A percentile compares a stretch with the other conserved stretches of the same genome.
These are phyloP conservation scores for Melopsittacus undulatus DNA, from an alignment of 2,797 vertebrate genomes.

Conservation along the genomic window DNA sequence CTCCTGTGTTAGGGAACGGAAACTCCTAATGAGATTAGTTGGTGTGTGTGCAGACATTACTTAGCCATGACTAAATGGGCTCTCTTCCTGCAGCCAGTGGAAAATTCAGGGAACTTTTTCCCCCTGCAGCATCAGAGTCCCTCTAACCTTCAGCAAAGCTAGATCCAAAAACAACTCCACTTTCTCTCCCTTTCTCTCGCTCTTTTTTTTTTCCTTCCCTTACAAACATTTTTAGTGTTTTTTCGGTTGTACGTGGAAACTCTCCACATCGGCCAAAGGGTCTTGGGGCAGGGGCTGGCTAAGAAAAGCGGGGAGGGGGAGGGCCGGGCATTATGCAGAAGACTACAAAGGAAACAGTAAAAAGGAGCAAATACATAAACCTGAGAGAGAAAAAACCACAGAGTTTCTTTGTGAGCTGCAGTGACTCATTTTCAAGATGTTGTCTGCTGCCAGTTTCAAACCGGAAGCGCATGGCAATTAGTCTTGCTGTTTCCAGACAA, in stretches of 20 bases:
- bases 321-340: conserved; percentile 58
- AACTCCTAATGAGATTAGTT: conserved; percentile 98
- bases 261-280: conserved; percentile 12
- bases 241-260: background rate
- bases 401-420: conserved; percentile 94
- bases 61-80: conserved; percentile 94
- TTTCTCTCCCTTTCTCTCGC: conserved; percentile 51
- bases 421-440: conserved; percentile 99
- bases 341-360: conserved; percentile 83
- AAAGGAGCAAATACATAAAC: conserved; percentile 81
- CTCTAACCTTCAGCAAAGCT: conserved; percentile 81
- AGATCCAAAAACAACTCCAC: conserved; percentile 81
- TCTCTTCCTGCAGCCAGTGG: conserved; percentile 93
- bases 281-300: conserved; percentile 17
- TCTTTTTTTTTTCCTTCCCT: background rate
- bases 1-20: conserved; percentile 91
- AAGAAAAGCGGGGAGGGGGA: background rate
- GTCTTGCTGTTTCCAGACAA: conserved; percentile 97
- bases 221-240: background rate
- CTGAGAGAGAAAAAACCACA: conserved; percentile 82
- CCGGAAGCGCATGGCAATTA: conserved; percentile 99
- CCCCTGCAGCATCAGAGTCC: conserved; percentile 82
- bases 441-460: conserved; percentile 98
- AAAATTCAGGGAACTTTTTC: conserved; percentile 88
- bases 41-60: conserved; percentile 94